Conservation (phyloP, 1,140 invertebrate genomes). For the Drosophila carrolli region DNA sequence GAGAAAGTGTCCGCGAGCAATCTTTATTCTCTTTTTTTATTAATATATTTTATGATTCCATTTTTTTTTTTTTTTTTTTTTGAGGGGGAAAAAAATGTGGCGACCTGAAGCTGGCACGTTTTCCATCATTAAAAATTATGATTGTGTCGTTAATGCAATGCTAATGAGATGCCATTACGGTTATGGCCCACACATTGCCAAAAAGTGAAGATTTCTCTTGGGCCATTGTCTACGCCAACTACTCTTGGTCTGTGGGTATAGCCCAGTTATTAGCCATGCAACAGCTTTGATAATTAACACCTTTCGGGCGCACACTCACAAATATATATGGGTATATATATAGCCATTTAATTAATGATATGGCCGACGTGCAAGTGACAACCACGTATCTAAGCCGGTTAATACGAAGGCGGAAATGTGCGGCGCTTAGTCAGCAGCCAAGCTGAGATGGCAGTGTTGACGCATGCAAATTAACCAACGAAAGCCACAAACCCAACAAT, state of each 20-base stretch:
- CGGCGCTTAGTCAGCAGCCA: slow-evolving; percentile 64
- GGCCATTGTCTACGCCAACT: slow-evolving; percentile 28
- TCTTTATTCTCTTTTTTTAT: slow-evolving; percentile 12
- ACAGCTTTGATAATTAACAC: slow-evolving; percentile 66
- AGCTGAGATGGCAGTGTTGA: slow-evolving; percentile 41
- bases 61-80: slow-evolving; percentile 10
- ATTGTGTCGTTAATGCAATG: slow-evolving; percentile 70
- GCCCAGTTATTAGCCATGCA: slow-evolving; percentile 74
- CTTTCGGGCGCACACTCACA: slow-evolving; percentile 24
- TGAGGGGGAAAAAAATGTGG: slow-evolving; percentile 28
- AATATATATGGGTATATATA: slow-evolving; percentile 1
- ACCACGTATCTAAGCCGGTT: slow-evolving; percentile 46
- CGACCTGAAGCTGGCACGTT: slow-evolving; percentile 61
- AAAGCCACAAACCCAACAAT: slow-evolving; percentile 40
- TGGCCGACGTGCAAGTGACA: slow-evolving; percentile 57
- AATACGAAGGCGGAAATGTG: slow-evolving; percentile 67
- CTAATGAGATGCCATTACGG: slow-evolving; percentile 64
- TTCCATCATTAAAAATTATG: slow-evolving; percentile 75
- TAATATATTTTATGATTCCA: slow-evolving; percentile 24
- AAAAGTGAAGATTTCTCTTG: slow-evolving; percentile 59
- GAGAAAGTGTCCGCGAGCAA: slow-evolving; percentile 31
- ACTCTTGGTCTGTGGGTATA: slow-evolving; percentile 40
- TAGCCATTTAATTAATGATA: slow-evolving; percentile 60
- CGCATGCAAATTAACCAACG: slow-evolving; percentile 69
- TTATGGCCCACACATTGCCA: slow-evolving; percentile 70